Conservation (phyloP, 1,140 invertebrate species). For the Mya arenaria region DNA sequence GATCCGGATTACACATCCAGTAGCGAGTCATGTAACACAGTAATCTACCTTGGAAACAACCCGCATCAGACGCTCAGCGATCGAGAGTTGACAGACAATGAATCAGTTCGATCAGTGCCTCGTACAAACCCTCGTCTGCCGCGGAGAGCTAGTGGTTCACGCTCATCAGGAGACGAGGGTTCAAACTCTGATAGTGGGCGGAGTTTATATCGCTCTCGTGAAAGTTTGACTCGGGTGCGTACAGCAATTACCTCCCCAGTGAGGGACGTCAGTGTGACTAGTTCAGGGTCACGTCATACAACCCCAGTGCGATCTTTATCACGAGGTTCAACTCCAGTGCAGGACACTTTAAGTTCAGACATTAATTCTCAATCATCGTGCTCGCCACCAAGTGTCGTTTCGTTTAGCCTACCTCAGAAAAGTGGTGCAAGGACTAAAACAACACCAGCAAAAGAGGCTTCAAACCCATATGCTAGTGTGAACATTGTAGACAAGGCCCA, state of each 20-base stretch:
- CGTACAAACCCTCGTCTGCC: slow-evolving; percentile 92
- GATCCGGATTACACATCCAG: slow-evolving; percentile 97
- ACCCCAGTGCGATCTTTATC: slow-evolving; percentile 50
- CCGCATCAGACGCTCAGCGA: slow-evolving; percentile 78
- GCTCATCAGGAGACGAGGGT: slow-evolving; percentile 77
- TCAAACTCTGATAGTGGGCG: slow-evolving; percentile 76
- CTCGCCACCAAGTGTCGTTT: slow-evolving; percentile 62
- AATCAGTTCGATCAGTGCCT: slow-evolving; percentile 83
- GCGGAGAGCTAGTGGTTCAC: slow-evolving; percentile 87
- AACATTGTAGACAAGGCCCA: slow-evolving; percentile 58
- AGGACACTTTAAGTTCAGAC: slow-evolving; percentile 24
- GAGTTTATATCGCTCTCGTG: slow-evolving; percentile 61
- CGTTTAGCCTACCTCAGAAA: slow-evolving; percentile 63
- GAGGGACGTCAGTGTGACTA: slow-evolving; percentile 52
- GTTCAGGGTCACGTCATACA: slow-evolving; percentile 45
- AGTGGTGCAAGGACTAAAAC: slow-evolving; percentile 50
- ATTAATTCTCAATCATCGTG: slow-evolving; percentile 19
- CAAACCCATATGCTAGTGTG: slow-evolving; percentile 43
- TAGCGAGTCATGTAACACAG: slow-evolving; percentile 97
- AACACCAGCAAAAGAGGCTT: slow-evolving; percentile 5
- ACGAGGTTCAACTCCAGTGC: slow-evolving; percentile 48
- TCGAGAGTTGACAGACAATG: slow-evolving; percentile 80
- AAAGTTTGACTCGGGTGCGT: slow-evolving; percentile 47
- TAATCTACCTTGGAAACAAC: slow-evolving; percentile 95
- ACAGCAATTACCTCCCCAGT: slow-evolving; percentile 47